These are phyloP conservation scores for Notarius lentiginosus DNA, from an alignment of 2,113 vertebrate genomes.

Conservation along the genomic window DNA sequence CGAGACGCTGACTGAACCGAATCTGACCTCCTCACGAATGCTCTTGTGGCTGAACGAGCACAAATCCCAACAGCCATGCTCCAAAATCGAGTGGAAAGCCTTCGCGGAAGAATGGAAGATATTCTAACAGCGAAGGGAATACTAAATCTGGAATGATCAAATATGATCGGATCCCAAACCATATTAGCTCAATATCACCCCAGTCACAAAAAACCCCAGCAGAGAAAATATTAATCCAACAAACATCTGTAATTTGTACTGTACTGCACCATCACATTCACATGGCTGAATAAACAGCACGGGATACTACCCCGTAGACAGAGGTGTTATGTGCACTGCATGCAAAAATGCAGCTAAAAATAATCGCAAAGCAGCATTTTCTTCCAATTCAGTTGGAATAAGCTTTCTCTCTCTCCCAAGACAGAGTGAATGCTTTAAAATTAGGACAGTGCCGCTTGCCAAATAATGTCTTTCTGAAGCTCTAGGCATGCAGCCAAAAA, in stretches of 20 bases:
- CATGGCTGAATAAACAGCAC: no score
- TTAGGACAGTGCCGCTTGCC: conserved; percentile 53
- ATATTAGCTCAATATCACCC: not conserved
- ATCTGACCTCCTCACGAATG: no score
- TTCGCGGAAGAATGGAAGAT: no score
- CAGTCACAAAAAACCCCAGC: not conserved
- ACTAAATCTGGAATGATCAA: no score
- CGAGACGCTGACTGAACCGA: no score
- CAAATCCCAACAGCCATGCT: no score
- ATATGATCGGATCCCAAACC: not conserved
- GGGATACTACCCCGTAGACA: not conserved
- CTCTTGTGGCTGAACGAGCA: no score
- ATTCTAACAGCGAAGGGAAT: no score
- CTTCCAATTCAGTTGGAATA: conserved; percentile 29
- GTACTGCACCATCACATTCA: not conserved
- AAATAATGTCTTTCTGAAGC: conserved; percentile 56
- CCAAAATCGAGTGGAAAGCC: no score
- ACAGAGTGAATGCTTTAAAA: conserved; percentile 54
- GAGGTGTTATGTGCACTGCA: not conserved
- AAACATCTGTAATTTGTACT: not conserved
- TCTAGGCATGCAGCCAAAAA: conserved; percentile 55
- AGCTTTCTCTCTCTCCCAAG: conserved; percentile 2
- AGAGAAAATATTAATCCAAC: not conserved
- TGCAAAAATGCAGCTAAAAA: conserved; percentile 10
- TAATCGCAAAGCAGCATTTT: conserved; percentile 41